Conservation (phyloP, 2,797 vertebrate genomes). For the Tolypeutes matacus region DNA sequence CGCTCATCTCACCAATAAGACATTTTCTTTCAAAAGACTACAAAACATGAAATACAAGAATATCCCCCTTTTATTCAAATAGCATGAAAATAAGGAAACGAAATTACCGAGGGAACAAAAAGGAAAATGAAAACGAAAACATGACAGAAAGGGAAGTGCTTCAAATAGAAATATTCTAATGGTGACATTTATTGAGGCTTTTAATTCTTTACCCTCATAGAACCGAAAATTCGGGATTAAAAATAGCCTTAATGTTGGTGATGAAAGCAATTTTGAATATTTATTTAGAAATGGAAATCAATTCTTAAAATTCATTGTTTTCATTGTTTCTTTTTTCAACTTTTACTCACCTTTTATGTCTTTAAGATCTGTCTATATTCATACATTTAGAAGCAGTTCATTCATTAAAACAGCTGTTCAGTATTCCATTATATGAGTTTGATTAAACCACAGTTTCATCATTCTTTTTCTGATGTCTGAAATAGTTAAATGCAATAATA, state of each 20-base stretch:
- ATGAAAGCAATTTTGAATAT: not conserved
- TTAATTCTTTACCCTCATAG: not conserved
- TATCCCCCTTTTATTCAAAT: not conserved
- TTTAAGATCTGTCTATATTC: not conserved
- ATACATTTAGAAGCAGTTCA: not conserved
- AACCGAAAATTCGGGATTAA: not conserved
- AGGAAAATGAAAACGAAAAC: not conserved
- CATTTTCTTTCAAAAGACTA: not conserved
- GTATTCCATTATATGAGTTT: not conserved
- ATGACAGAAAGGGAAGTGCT: not conserved
- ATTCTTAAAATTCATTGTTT: not conserved
- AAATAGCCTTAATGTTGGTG: not conserved
- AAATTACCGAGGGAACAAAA: not conserved
- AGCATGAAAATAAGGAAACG: not conserved
- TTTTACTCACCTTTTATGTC: not conserved
- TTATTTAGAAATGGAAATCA: not conserved
- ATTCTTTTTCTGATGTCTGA: not conserved
- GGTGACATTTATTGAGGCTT: not conserved
- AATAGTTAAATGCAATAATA: not conserved
- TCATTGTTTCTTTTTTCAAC: not conserved
- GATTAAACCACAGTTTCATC: not conserved
- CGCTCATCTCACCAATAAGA: not conserved
- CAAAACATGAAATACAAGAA: too few species aligned
- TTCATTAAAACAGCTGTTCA: not conserved
- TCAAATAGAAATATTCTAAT: not conserved